Conservation (phyloP, 2,888 invertebrate genomes). For the Pyrrhosoma nymphula region DNA sequence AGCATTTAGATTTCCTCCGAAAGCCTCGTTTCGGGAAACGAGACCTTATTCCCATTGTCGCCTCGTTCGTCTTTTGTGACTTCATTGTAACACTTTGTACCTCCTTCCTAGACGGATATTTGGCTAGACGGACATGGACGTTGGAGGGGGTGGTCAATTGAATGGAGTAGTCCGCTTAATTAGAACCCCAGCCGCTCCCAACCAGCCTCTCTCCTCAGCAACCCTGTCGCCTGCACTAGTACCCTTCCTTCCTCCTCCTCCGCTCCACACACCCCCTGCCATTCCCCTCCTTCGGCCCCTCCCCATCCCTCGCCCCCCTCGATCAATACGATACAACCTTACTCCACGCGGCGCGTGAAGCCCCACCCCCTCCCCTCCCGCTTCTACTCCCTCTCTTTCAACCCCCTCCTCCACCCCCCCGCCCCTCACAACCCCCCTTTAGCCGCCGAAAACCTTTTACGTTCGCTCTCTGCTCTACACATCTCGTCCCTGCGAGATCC, state of each 20-base stretch:
- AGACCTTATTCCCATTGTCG: too few relatives aligned
- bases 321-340: constrained; percentile 64
- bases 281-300: not conserved
- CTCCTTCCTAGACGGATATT: not conserved
- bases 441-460: too few relatives aligned
- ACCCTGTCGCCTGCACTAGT: too few relatives aligned
- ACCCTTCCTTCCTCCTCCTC: not conserved
- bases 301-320: not conserved
- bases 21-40: too few relatives aligned
- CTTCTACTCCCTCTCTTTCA: not conserved
- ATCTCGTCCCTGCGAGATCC: not conserved
- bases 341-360: constrained; percentile 13
- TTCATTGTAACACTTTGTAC: not conserved
- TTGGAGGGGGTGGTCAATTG: not conserved
- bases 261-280: not conserved
- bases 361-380: not conserved
- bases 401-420: not conserved
- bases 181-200: not conserved
- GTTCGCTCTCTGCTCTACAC: not conserved
- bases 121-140: not conserved
- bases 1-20: too few relatives aligned
- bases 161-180: not conserved
- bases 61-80: not conserved
- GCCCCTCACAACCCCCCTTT: not conserved
- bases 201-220: not conserved